Evolutionary conservation across 2,797 vertebrate species (phyloP).

Genomic region (Microctenopoma steveboyesi): DNA sequence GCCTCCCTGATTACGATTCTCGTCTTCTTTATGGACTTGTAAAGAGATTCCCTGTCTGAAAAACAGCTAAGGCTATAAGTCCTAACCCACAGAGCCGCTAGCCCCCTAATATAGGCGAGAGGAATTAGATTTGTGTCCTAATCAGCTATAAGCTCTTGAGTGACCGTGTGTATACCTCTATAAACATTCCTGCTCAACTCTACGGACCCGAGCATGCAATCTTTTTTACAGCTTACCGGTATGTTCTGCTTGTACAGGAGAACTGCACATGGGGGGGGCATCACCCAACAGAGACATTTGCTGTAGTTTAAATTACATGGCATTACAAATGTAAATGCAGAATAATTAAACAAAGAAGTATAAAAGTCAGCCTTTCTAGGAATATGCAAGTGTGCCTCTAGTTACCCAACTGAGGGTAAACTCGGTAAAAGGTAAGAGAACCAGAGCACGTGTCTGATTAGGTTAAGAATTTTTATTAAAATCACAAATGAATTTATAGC

Average conservation of each 20-base stretch:
- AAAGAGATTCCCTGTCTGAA: conserved; percentile 69
- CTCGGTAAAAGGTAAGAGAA: conserved; percentile 22
- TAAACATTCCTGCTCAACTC: conserved; percentile 55
- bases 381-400: conserved; percentile 46
- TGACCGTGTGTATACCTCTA: conserved; percentile 56
- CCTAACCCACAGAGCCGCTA: conserved; percentile 60
- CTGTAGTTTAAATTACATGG: conserved; percentile 52
- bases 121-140: conserved; percentile 78
- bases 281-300: conserved; percentile 40
- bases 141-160: conserved; percentile 71
- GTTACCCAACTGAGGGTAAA: conserved; percentile 10
- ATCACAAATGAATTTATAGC: neutral
- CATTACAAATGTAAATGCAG: conserved; percentile 37
- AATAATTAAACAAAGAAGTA: conserved; percentile 36
- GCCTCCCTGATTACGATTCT: conserved; percentile 65
- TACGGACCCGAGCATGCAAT: conserved; percentile 41
- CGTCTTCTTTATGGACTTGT: conserved; percentile 67
- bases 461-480: conserved; percentile 4
- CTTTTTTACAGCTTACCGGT: conserved; percentile 57
- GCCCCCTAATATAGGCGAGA: conserved; percentile 53
- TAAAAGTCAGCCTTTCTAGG: conserved; percentile 38
- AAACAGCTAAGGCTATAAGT: conserved; percentile 62
- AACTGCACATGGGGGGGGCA: conserved; percentile 38
- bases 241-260: conserved; percentile 29
- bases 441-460: conserved; percentile 17